Base-by-base conservation (phyloP, 2,888 invertebrate species). In the Gisinianus flammeolus region DNA sequence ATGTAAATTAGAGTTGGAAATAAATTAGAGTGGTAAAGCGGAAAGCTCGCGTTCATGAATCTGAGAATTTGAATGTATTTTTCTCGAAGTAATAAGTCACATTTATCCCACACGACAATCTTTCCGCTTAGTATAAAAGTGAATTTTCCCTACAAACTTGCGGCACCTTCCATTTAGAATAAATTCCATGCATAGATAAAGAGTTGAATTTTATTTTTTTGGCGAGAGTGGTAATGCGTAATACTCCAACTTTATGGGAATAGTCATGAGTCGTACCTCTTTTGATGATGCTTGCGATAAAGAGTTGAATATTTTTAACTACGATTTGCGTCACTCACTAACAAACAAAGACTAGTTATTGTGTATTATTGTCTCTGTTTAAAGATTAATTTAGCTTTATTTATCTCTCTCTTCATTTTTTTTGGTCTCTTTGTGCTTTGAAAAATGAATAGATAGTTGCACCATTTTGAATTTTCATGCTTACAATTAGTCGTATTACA, bases 281-380 rank as follows among this genome's bases (percentile, higher is more conserved):
- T 44, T 44, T 44, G 44, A 44, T 44, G 12, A 44, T 1, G 19
- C 44, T 44, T 44, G 44, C 12, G 44, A 44, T 44, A 44, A 44
- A 44, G 6, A 44, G 6, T 12, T 44, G 19, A 12, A 62, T 62
- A 62, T 26, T 62, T 26, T 24, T n/a, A 58, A n/a, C 8, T 58
- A 28, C 16, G 26, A 28, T 26, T 6, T 28, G 62, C 26, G 6
- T 62, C 62, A 62, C 62, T 62, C 62, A 62, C 26, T 28, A 62
- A 62, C 62, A 62, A 62, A 44, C 44, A 44, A 58, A 62, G 62
- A 24, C 62, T 26, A 62, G 26, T 62, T 62, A 62, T 62, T 62
- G 62, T 62, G n/a, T 24, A n/a, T 24, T 8, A 22, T 22, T 58
- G 22, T 24, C 58, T 44, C 24, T n/a, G 22, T 58, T 19, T 24